phyloP scores from a whole-genome alignment of 2,888 invertebrate species.

The Odontocolon sp. region DNA sequence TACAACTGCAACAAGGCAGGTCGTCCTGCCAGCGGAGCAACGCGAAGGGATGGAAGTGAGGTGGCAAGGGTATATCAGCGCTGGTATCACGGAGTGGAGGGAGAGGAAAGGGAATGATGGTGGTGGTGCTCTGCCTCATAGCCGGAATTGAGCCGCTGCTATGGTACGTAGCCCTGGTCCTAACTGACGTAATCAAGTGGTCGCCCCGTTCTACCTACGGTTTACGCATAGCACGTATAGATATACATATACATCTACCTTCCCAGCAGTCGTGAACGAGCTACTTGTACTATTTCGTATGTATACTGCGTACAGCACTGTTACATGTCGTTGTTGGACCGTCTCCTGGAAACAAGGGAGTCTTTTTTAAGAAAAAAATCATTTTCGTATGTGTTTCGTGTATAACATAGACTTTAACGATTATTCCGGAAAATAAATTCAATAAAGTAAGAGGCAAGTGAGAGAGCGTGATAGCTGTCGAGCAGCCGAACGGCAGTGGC shows the following conservation, averaged over 20 bases:
- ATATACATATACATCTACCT: not conserved
- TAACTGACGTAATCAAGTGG: conserved; percentile 79
- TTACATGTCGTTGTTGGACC: too few relatives aligned
- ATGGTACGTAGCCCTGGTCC: conserved; percentile 57
- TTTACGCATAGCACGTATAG: conserved; percentile 2
- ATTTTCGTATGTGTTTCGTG: not conserved
- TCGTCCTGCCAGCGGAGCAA: conserved; percentile 35
- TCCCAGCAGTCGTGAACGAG: conserved; percentile 27
- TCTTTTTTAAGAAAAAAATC: not conserved
- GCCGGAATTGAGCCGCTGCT: conserved; percentile 75
- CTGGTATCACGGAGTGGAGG: conserved; percentile 34
- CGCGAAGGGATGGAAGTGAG: conserved; percentile 45
- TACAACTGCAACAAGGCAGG: conserved; percentile 41
- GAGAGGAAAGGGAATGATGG: conserved; percentile 43
- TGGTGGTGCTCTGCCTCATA: conserved; percentile 64
- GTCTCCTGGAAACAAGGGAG: too few relatives aligned
- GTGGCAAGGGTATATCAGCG: conserved; percentile 43
- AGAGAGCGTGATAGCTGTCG: not conserved
- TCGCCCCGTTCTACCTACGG: conserved; percentile 57
- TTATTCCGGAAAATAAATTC: conserved; percentile 27
- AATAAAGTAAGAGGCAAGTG: not conserved
- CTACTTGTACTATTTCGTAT: conserved; percentile 41
- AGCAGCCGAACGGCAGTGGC: not conserved
- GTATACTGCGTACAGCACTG: not conserved
- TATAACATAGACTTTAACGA: not conserved